Conservation (phyloP, 2,888 invertebrate genomes). For the Ormyrus labotus region DNA sequence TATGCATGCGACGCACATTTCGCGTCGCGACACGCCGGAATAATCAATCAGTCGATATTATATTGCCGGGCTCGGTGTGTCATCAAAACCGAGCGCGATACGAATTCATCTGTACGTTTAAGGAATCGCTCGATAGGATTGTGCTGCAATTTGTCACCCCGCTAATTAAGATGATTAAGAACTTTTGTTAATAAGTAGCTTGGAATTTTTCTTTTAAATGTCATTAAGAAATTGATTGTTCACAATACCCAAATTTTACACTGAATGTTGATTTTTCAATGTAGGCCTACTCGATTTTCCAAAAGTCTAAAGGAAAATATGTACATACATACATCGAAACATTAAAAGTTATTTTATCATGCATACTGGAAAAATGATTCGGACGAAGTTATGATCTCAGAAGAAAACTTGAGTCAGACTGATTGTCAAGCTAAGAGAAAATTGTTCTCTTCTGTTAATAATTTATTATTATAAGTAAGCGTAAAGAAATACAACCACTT, state of each 20-base stretch:
- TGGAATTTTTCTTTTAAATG: no score
- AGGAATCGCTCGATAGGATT: neutral
- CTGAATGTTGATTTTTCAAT: no score
- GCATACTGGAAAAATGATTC: constrained; percentile 11
- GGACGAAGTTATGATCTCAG: constrained; percentile 35
- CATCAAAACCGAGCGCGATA: constrained; percentile 15
- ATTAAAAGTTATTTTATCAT: no score
- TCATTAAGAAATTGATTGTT: no score
- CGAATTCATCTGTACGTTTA: constrained; percentile 19
- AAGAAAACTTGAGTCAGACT: constrained; percentile 49
- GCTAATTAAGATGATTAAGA: no score
- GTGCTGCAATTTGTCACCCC: no score
- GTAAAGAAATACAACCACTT: constrained; percentile 18
- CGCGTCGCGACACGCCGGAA: constrained; percentile 7
- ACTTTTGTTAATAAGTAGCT: no score
- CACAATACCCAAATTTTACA: no score
- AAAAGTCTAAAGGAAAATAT: no score
- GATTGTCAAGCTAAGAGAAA: constrained; percentile 43
- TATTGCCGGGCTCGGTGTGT: constrained; percentile 7
- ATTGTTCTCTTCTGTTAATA: constrained; percentile 27
- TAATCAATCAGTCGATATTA: constrained; percentile 31
- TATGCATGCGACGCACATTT: constrained; percentile 23
- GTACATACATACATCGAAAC: no score
- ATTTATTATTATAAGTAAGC: constrained; percentile 42
- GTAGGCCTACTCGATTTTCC: no score